Conservation (phyloP, 2,113 vertebrate genomes). For the Ginglymostoma cirratum region DNA sequence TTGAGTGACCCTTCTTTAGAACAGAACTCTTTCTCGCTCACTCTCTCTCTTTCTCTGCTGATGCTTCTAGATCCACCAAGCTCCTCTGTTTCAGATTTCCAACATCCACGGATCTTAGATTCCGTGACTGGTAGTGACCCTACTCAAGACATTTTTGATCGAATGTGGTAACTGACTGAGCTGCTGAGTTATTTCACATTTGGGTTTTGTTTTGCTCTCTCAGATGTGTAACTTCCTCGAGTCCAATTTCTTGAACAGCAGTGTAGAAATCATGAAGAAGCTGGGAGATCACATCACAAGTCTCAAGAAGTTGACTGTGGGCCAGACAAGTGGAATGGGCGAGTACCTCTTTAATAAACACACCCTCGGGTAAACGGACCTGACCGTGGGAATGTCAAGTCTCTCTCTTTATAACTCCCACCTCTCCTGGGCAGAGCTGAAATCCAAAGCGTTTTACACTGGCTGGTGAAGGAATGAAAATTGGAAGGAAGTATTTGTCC, state of each 20-base stretch:
- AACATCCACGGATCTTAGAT: no score
- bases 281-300: background rate
- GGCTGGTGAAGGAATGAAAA: background rate
- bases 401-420: background rate
- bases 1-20: no score
- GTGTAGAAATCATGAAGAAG: background rate
- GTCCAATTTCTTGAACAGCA: background rate
- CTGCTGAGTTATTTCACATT: no score
- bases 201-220: no score
- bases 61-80: no score
- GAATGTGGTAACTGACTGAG: background rate
- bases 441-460: background rate
- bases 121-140: background rate
- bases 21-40: no score
- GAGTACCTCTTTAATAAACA: slow-evolving; percentile 18
- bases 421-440: background rate
- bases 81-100: no score
- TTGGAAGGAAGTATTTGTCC: background rate
- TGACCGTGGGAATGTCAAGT: no score
- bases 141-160: background rate
- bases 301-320: background rate
- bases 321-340: background rate
- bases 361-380: background rate
- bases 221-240: background rate
- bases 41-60: no score